Evolutionary conservation across 2,888 invertebrate species (phyloP).

Genomic region (Drosophila robusta): DNA sequence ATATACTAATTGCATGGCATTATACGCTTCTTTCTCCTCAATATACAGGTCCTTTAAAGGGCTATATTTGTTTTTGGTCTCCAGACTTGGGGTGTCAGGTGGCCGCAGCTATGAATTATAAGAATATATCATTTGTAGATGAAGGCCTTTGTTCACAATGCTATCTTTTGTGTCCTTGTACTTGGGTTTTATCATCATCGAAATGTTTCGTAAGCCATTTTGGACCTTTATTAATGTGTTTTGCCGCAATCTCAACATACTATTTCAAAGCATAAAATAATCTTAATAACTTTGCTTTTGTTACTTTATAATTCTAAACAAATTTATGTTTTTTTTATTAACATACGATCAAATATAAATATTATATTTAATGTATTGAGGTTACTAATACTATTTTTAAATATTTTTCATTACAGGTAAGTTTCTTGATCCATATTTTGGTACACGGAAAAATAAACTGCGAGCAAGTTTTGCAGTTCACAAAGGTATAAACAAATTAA

Average conservation of each 20-base stretch:
- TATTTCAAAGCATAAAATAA: not conserved
- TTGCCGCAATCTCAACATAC: not conserved
- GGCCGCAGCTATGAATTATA: not conserved
- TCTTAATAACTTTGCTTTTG: not conserved
- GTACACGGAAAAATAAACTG: not conserved
- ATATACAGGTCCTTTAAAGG: not conserved
- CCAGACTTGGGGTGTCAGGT: not conserved
- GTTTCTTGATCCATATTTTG: slow-evolving; percentile 2
- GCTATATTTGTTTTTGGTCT: slow-evolving; percentile 25
- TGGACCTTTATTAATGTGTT: not conserved
- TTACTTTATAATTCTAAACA: not conserved
- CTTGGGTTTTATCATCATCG: slow-evolving; percentile 3
- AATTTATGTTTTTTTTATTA: too few species aligned
- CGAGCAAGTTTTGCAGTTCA: slow-evolving; percentile 9
- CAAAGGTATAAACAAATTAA: too few species aligned
- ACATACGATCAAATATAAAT: not conserved
- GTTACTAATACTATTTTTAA: not conserved
- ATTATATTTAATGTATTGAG: not conserved
- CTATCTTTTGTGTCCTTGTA: slow-evolving; percentile 14
- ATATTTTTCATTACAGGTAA: slow-evolving; percentile 42
- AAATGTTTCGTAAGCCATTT: not conserved
- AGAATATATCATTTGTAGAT: not conserved
- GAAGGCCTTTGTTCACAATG: slow-evolving; percentile 13
- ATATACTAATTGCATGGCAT: too few species aligned
- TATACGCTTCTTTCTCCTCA: too few species aligned